Percentiles rank a stretch among this genome's conserved stretches.
Evolutionary conservation across 2,888 invertebrate genomes (phyloP).

Genomic region (Eledona agricola): DNA sequence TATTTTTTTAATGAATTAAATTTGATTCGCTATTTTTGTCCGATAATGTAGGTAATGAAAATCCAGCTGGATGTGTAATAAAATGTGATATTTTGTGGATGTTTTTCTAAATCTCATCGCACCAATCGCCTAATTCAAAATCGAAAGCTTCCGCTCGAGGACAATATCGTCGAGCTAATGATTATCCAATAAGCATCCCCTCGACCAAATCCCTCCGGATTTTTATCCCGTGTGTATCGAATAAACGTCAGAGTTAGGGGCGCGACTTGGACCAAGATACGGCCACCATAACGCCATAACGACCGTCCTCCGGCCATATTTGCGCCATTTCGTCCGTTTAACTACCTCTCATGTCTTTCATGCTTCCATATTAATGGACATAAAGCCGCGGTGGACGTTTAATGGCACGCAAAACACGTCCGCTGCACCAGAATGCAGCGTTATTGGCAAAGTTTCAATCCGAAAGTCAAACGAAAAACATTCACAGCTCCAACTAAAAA

Average conservation of each 20-base stretch:
- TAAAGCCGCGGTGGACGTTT: constrained; percentile 20
- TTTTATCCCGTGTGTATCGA: constrained; percentile 27
- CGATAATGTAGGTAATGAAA: too few relatives aligned
- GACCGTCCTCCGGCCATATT: constrained; percentile 35
- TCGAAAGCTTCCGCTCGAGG: too few relatives aligned
- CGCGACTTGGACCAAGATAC: constrained; percentile 25
- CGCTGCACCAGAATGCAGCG: constrained; percentile 11
- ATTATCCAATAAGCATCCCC: constrained; percentile 16
- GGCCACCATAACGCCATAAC: constrained; percentile 28
- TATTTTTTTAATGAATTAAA: too few relatives aligned
- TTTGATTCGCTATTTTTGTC: too few relatives aligned
- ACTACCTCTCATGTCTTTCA: constrained; percentile 40
- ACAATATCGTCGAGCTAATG: too few relatives aligned
- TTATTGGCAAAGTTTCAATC: constrained; percentile 23
- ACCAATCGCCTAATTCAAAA: too few relatives aligned
- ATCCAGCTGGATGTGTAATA: too few relatives aligned
- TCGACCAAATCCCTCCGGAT: constrained; percentile 14
- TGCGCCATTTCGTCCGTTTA: constrained; percentile 38
- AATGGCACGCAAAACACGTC: constrained; percentile 12
- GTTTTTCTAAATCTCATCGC: too few relatives aligned
- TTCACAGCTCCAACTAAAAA: constrained; percentile 1
- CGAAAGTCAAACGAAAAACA: constrained; percentile 11
- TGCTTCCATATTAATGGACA: constrained; percentile 39
- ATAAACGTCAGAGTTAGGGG: constrained; percentile 30
- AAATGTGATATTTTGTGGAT: too few relatives aligned